phyloP scores from a whole-genome alignment of 2,888 invertebrate species.

The Cephus spinipes region DNA sequence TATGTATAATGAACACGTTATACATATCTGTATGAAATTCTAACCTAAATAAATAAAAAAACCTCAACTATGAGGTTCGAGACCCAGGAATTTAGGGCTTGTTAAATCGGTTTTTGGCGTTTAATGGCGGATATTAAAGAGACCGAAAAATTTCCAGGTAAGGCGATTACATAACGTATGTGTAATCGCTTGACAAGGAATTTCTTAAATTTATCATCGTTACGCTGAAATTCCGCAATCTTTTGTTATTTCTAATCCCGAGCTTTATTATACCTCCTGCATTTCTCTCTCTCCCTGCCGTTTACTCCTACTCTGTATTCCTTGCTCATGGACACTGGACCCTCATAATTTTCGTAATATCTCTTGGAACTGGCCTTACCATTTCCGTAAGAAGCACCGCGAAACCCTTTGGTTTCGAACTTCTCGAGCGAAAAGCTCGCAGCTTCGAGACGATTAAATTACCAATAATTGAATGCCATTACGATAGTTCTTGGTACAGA shows the following conservation, averaged over 20 bases:
- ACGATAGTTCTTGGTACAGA: not conserved
- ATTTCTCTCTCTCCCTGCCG: not conserved
- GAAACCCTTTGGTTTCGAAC: not conserved
- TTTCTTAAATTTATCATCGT: not conserved
- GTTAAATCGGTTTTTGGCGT: not conserved
- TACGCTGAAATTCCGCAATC: not conserved
- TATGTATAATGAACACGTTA: too few relatives aligned
- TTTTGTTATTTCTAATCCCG: not conserved
- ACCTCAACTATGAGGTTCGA: not conserved
- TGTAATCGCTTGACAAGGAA: not conserved
- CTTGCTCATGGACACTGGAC: not conserved
- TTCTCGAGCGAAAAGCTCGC: not conserved
- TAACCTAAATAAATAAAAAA: not conserved
- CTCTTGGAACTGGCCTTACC: not conserved
- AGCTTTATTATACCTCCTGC: not conserved
- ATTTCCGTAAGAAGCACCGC: not conserved
- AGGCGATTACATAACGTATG: not conserved
- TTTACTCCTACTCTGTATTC: not conserved
- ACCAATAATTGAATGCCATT: constrained; percentile 3
- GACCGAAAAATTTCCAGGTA: not conserved
- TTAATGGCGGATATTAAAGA: not conserved
- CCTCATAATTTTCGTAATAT: not conserved
- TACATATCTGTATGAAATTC: too few relatives aligned
- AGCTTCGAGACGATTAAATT: not conserved
- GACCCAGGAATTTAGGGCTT: not conserved